Evolutionary conservation across 2,113 vertebrate species (phyloP).

Genomic region (Eudyptes chrysolophus): DNA sequence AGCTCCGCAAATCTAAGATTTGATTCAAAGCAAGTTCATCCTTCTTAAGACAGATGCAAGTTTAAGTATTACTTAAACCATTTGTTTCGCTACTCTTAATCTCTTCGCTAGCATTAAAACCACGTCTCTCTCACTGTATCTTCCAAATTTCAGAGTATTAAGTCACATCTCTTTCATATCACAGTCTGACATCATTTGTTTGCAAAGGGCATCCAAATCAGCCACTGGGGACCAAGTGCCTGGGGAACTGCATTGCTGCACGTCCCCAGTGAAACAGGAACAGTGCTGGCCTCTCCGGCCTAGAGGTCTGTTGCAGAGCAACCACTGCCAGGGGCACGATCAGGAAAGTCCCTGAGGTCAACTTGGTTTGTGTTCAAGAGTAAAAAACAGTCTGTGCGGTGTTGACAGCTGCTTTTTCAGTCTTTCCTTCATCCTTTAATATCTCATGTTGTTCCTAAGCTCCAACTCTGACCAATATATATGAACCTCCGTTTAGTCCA

Average conservation of each 20-base stretch:
- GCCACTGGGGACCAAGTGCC: background rate
- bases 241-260: background rate
- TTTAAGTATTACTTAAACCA: background rate
- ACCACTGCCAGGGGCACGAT: fast-evolving
- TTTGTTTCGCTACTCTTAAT: background rate
- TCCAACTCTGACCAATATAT: background rate
- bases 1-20: background rate
- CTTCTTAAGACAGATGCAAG: background rate
- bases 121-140: background rate
- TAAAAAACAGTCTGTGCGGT: background rate
- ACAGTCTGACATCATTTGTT: background rate
- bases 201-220: background rate
- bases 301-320: background rate
- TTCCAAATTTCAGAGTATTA: background rate
- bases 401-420: background rate
- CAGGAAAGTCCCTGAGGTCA: background rate
- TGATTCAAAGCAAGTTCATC: background rate
- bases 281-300: background rate
- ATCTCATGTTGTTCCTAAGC: background rate
- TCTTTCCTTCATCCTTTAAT: background rate
- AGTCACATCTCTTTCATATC: background rate
- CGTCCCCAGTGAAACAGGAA: background rate
- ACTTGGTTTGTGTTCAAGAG: background rate
- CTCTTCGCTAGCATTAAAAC: background rate
- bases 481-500: background rate